Percentiles rank a stretch among this genome's conserved stretches.
Conservation (phyloP, 2,113 vertebrate genomes). For the Alligator mississippiensis region DNA sequence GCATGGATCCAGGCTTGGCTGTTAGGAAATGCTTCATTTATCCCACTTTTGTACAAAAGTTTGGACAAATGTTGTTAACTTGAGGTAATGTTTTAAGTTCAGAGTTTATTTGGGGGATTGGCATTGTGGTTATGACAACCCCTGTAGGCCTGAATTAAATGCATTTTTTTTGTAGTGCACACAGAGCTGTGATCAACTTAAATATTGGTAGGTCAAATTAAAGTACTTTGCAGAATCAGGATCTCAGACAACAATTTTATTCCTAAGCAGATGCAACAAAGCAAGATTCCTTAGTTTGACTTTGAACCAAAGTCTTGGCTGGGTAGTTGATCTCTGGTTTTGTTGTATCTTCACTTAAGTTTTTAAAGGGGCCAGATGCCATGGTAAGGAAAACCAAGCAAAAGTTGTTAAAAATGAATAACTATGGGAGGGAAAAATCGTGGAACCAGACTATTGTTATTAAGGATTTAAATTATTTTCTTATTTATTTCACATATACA, state of each 20-base stretch:
- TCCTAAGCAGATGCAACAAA: constrained; percentile 2
- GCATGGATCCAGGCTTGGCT: neutral
- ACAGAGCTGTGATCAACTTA: neutral
- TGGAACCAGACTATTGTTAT: neutral
- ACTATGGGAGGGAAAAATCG: neutral
- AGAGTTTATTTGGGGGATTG: too few species aligned
- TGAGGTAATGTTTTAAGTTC: too few species aligned
- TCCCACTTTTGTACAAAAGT: neutral
- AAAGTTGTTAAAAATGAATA: neutral
- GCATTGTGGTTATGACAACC: too few species aligned
- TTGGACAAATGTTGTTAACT: neutral
- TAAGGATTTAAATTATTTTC: neutral
- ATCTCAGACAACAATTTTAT: neutral
- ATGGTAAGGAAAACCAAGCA: neutral
- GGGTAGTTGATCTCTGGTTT: neutral
- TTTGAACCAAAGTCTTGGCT: neutral
- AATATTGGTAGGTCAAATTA: neutral
- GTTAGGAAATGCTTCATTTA: neutral
- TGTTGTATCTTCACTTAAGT: neutral
- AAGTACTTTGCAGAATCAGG: neutral
- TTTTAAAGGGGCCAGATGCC: neutral
- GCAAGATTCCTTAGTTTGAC: neutral
- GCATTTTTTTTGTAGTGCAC: neutral
- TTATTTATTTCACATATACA: neutral
- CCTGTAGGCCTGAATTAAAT: too few species aligned